Percentiles rank a stretch among this genome's conserved stretches.
phyloP scores from a whole-genome alignment of 2,113 vertebrate genomes.

The Artemisiospiza belli region DNA sequence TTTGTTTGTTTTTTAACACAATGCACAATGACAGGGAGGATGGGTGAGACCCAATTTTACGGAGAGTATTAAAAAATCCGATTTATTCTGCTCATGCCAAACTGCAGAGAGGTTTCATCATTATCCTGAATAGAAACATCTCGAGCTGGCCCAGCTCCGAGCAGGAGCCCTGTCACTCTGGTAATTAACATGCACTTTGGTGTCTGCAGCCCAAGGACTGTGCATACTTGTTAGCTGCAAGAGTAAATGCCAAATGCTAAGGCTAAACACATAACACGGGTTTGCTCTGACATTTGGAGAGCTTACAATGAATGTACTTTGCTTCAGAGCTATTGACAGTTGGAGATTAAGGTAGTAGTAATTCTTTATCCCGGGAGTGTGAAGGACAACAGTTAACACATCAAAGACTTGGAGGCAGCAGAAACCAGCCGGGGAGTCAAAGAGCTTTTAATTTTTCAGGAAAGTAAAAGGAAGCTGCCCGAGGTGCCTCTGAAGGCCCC shows the following conservation, averaged over 20 bases:
- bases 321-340: slow-evolving; percentile 81
- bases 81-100: not conserved
- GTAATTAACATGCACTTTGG: slow-evolving; percentile 74
- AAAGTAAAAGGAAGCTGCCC: not conserved
- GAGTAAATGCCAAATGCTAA: slow-evolving; percentile 81
- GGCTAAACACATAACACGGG: slow-evolving; percentile 68
- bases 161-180: slow-evolving; percentile 4
- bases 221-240: slow-evolving; percentile 69
- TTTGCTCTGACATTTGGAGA: slow-evolving; percentile 83
- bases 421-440: not conserved
- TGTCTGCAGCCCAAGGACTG: slow-evolving; percentile 62
- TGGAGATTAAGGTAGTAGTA: slow-evolving; percentile 79
- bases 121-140: not conserved
- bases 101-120: not conserved
- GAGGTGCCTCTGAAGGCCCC: not conserved
- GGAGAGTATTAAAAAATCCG: not conserved
- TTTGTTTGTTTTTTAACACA: not conserved
- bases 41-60: not conserved
- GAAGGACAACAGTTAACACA: slow-evolving; percentile 73
- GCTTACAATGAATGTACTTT: slow-evolving; percentile 81
- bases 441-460: slow-evolving; percentile 41
- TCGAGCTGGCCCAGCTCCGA: not conserved
- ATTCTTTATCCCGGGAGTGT: slow-evolving; percentile 71
- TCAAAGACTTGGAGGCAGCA: slow-evolving; percentile 58
- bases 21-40: not conserved